Evolutionary conservation across 2,888 invertebrate genomes (phyloP), one percentile per base, ranked within the genome.

Genomic region (Linnaemya tessellans): DNA sequence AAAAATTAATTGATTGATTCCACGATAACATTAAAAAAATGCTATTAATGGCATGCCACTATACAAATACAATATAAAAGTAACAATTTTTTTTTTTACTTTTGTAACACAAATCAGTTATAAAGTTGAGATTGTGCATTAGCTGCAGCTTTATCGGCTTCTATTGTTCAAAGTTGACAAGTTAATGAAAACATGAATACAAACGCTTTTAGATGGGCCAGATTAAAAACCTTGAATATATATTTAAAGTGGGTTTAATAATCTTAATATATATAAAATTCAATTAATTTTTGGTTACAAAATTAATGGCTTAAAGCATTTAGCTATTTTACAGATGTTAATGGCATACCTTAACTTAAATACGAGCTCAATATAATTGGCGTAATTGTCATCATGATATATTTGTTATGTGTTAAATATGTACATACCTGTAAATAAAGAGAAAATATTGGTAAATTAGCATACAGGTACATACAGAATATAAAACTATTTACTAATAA

Each of bases 361-460:
- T 13, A 43, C 1, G 1, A 43, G 41, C 11, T 43, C 41, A 13
- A 13, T 13, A 13, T 13, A 43, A 43, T 43, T 46, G 10, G 38
- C 38, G 3, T 5, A 3, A 46, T n/a, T 46, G 46, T 46, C 46
- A 46, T 11, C 51, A 3, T 20, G 3, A 51, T 3, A 20, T 51
- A 20, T 51, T 1, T 51, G 3, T 51, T 18, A 49, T 43, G 15
- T 43, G 3, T 46, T 51, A 51, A 0, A 11, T 20, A 1, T 8
- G 7, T 51, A 51, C 51, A 51, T 51, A 51, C 51, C 58, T 60
- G n/a, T 10, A 30, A 46, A 30, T 25, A 49, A 25, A 67, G 22
- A 46, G 13, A 46, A 43, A 22, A 11, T 10, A 2, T 10, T 51
- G 20, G 3, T 18, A 10, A 20, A 51, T 51, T 20, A 51, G 20